Evolutionary conservation across 2,113 vertebrate species (phyloP), one percentile per base, ranked within the genome.

Genomic region (Sebastes fasciatus): DNA sequence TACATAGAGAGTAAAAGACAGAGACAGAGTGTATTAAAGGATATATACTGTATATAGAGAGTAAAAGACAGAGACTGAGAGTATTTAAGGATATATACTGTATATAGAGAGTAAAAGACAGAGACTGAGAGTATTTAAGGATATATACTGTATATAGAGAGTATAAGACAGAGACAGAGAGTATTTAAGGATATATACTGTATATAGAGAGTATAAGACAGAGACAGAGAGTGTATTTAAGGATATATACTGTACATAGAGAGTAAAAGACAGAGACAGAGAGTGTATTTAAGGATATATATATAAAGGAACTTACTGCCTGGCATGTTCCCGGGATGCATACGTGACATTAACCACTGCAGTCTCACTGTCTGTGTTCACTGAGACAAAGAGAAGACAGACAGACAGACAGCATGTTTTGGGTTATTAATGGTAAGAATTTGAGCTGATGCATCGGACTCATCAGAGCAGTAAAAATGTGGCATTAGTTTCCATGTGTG

Each of bases 341-440:
- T 98, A 99, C 77, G 98, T 98, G 85, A 99, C 98, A 0, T 99
- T 99, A 60, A 99, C 98, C 64, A 99, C 98, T 0, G 98, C 97
- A 0, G 98, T 99, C 89, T 99, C 97, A 1, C 97, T 98, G 26
- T 99, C 98, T 0, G 98, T 99, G 93, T 98, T 99, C 91, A 99
- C 98, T 99, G 14, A 34, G 70, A 86, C 6, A 85, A 21, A 90
- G 68, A 81, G 55, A 49, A 4, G 40, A 26, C 40, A 64, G 12
- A 71, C 40, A 64, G 12, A 71, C 13, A 61, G 4, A 63, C 19
- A 42, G 42, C 9, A 61, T 5, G 13, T 23, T 4, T 26, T 17
- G 51, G 1, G 48, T 80, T 66, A 16, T 34, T 10, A 9, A 34
- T 34, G 34, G 34, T 34, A 34, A 34, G 34, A 34, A 34, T 34